Base-by-base conservation (phyloP, 2,113 vertebrate genomes). In the Perca flavescens region DNA sequence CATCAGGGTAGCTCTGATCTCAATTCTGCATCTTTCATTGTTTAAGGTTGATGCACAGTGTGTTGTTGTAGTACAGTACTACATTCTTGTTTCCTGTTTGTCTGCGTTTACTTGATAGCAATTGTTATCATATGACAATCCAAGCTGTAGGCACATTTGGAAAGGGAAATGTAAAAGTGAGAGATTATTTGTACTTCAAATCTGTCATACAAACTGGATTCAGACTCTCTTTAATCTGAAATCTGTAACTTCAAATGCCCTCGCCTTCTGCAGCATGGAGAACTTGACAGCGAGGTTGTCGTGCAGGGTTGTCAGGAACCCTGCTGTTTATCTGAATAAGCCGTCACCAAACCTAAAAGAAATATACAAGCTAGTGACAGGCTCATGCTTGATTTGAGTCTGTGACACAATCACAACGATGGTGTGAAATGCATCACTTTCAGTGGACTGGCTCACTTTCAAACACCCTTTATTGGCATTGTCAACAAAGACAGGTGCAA, bases 401-500 rank as follows among this genome's bases (percentile, higher is more conserved):
- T 40, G 75, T 21, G 58, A 64, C 61, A 62, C 61, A 66, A 62
- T 71, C 58, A 12, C 53, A 61, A 52, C 40, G 21, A 2, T 0
- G 5, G 9, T 43, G 64, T 64, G 21, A 64, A 64, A 73, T 13
- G 25, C 46, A 74, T 47, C 0, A 14, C 31, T 53, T 81, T 3
- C 77, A 64, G 62, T 19, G 36, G 62, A 40, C 49, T 12, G 54
- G 25, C 36, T 57, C 5, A 0, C 15, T 47, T 63, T 75, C 3
- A 3, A 47, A 53, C 63, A 21, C 21, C 58, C 43, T 58, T 67
- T 28, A 65, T 13, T 61, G 46, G 13, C 65, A 47, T 6, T 70
- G 49, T 68, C 52, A 53, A 22, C 56, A 34, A 52, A 49, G 22
- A 65, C 83, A 69, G 67, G 75, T 72, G 75, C 79, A 62, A n/a